Conservation (phyloP, 2,888 invertebrate species). For the Horisme vitalbata region DNA sequence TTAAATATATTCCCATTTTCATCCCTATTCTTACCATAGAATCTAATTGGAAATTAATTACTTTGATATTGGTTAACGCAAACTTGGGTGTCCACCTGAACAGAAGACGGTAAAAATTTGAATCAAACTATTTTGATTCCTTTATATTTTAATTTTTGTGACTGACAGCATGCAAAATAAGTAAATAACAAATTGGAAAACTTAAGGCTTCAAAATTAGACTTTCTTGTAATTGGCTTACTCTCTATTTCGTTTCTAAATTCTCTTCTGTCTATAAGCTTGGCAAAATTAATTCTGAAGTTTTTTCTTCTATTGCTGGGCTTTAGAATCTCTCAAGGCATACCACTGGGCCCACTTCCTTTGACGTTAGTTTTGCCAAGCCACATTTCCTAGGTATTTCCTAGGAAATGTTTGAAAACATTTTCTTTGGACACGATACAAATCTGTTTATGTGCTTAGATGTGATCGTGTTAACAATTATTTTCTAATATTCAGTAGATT, state of each 20-base stretch:
- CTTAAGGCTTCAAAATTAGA: slow-evolving; percentile 64
- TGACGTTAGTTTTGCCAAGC: slow-evolving; percentile 49
- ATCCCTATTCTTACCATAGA: slow-evolving; percentile 26
- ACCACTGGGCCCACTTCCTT: background rate
- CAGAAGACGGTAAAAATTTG: slow-evolving; percentile 81
- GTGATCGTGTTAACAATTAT: slow-evolving; percentile 75
- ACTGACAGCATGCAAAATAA: slow-evolving; percentile 76
- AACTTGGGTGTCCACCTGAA: slow-evolving; percentile 74
- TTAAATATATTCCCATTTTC: no score
- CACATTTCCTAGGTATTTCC: slow-evolving; percentile 15
- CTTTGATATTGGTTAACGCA: slow-evolving; percentile 71
- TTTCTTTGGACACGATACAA: slow-evolving; percentile 37
- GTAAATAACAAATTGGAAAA: slow-evolving; percentile 59
- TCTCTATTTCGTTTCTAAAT: slow-evolving; percentile 63
- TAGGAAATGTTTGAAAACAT: slow-evolving; percentile 34
- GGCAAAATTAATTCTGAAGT: slow-evolving; percentile 44
- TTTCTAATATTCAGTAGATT: slow-evolving; percentile 69
- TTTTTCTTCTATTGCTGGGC: no score
- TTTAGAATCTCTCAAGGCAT: slow-evolving; percentile 1
- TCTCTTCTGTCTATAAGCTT: slow-evolving; percentile 43
- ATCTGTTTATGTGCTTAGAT: slow-evolving; percentile 67
- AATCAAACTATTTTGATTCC: slow-evolving; percentile 54
- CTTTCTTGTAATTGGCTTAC: slow-evolving; percentile 72
- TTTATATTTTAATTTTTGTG: slow-evolving; percentile 71
- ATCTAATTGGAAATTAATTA: slow-evolving; percentile 51